Base-by-base conservation (phyloP, 2,797 vertebrate genomes). In the Chelonia mydas region DNA sequence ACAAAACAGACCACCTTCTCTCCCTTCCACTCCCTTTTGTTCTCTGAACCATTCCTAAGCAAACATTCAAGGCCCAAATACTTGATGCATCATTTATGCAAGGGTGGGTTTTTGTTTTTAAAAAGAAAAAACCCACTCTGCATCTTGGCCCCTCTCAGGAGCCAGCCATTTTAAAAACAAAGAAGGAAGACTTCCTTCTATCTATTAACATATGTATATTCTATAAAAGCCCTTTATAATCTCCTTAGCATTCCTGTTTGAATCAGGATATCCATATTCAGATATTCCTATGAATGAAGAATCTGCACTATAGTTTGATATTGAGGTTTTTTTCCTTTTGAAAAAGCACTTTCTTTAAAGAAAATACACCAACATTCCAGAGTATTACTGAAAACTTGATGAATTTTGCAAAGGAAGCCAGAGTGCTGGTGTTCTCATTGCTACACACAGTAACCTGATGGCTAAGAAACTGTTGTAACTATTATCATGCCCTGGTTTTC, bases 391-490 rank as follows among this genome's bases (percentile, higher is more conserved):
- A 84, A 88, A 81, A 89, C 7, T 2, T 33, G 61, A 61, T 19
- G 6, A 37, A 84, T 55, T 77, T 81, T 89, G n/a, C 33, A 72
- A 72, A 74, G 68, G 45, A 1, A 74, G 68, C 41, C 37, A 19
- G 37, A 41, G 37, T 21, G 11, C 37, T 37, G 37, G 19, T 74
- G 68, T 41, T 74, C 68, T 74, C 68, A 74, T 50, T 53, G 59
- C 54, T 74, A 49, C 45, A 50, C 59, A 61, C 55, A 41, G n/a
- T 21, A 23, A 4, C n/a, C 11, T 1, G 0, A 0, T 28, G 11
- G 25, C 13, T 31, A 12, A 78, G 81, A 51, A n/a, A 11, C 37
- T 19, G 9, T 21, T 5, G 27, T 49, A 83, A 53, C 19, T 23
- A 37, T 80, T 86, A 41, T 25, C 28, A 28, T 33, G 47, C 33